Conservation (phyloP, 1,140 invertebrate genomes). For the Drosophila quadrilineata region DNA sequence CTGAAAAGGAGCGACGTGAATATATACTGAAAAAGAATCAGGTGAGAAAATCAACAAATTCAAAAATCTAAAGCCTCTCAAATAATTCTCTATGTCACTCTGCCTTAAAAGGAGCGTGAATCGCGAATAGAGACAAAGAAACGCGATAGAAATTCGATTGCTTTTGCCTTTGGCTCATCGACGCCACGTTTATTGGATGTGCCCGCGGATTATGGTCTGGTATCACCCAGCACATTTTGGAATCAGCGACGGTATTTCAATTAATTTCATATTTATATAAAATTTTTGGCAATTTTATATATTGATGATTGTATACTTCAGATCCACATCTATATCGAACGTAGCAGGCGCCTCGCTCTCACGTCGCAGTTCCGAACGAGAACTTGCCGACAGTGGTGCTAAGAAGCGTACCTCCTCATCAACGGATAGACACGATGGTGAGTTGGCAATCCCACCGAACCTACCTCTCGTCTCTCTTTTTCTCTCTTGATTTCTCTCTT, state of each 20-base stretch:
- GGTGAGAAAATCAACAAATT: slow-evolving; percentile 24
- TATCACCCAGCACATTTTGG: slow-evolving; percentile 86
- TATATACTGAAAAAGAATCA: slow-evolving; percentile 91
- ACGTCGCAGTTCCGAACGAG: slow-evolving; percentile 90
- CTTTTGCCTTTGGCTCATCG: slow-evolving; percentile 94
- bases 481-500: slow-evolving; percentile 28
- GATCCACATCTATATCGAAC: slow-evolving; percentile 93
- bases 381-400: slow-evolving; percentile 88
- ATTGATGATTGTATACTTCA: slow-evolving; percentile 68
- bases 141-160: slow-evolving; percentile 85
- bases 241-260: slow-evolving; percentile 85
- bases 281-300: background rate
- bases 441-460: slow-evolving; percentile 57
- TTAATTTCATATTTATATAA: background rate
- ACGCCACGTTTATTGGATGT: slow-evolving; percentile 91
- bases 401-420: slow-evolving; percentile 91
- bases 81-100: background rate
- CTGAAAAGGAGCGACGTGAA: slow-evolving; percentile 91
- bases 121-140: slow-evolving; percentile 89
- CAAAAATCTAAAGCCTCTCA: background rate
- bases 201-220: slow-evolving; percentile 87
- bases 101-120: slow-evolving; percentile 85
- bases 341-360: slow-evolving; percentile 88
- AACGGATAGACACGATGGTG: slow-evolving; percentile 88
- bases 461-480: no score